These are phyloP conservation scores for Papilio demoleus DNA, from an alignment of 2,888 invertebrate species.

Conservation along the genomic window DNA sequence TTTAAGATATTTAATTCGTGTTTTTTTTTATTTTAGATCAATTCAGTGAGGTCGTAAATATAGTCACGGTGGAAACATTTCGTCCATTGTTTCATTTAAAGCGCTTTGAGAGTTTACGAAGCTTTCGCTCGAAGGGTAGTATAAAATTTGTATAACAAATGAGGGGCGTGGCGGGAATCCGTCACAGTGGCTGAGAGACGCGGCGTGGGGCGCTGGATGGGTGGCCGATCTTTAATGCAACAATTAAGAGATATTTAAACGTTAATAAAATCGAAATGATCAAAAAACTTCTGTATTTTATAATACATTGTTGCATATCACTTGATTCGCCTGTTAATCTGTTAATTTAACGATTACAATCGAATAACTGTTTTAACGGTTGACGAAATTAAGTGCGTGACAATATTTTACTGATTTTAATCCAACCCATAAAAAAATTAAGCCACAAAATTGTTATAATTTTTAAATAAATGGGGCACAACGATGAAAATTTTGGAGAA, in stretches of 20 bases:
- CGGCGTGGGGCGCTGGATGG: constrained; percentile 78
- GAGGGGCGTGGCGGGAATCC: constrained; percentile 80
- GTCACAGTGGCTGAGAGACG: constrained; percentile 78
- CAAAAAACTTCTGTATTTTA: constrained; percentile 30
- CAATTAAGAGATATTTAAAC: constrained; percentile 39
- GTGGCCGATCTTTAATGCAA: constrained; percentile 61
- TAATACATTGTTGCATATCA: constrained; percentile 31
- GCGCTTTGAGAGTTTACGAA: constrained; percentile 56
- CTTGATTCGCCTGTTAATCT: constrained; percentile 15
- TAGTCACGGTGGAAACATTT: constrained; percentile 41
- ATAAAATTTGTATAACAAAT: constrained; percentile 84
- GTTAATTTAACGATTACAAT: constrained; percentile 12
- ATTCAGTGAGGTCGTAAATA: constrained; percentile 42
- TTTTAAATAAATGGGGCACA: background rate
- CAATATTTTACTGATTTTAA: constrained; percentile 1
- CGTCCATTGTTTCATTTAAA: constrained; percentile 65
- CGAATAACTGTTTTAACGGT: constrained; percentile 3
- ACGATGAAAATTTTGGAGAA: background rate
- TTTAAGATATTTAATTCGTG: constrained; percentile 29
- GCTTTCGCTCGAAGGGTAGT: constrained; percentile 80
- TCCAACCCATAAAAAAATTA: background rate
- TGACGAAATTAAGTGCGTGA: background rate
- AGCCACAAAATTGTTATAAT: background rate
- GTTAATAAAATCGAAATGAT: constrained; percentile 36
- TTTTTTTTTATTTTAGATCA: constrained; percentile 38